Evolutionary conservation across 2,888 invertebrate genomes (phyloP).

Genomic region (Anarsia innoxiella): DNA sequence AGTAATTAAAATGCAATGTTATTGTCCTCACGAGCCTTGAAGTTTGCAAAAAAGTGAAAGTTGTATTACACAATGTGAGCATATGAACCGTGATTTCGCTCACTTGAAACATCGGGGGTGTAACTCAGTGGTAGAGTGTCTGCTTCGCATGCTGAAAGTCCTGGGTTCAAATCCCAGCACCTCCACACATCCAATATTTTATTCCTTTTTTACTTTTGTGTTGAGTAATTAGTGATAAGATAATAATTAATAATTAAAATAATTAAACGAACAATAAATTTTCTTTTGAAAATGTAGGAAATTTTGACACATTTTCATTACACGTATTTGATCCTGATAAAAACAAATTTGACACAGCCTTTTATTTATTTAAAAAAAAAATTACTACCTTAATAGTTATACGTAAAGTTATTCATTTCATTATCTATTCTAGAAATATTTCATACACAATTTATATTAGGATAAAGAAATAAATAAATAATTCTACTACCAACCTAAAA

Average conservation of each 20-base stretch:
- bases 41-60: background rate
- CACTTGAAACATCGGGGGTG: background rate
- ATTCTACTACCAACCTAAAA: constrained; percentile 75
- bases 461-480: background rate
- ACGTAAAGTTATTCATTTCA: too few species aligned
- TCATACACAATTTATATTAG: background rate
- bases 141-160: constrained; percentile 80
- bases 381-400: too few species aligned
- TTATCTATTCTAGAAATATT: background rate
- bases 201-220: background rate
- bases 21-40: too few species aligned
- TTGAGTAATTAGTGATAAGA: too few species aligned
- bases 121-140: constrained; percentile 44
- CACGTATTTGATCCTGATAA: too few species aligned
- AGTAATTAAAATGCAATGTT: too few species aligned
- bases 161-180: constrained; percentile 79
- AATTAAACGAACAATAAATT: too few species aligned
- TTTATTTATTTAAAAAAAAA: too few species aligned
- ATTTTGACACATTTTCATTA: too few species aligned
- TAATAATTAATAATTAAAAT: too few species aligned
- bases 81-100: constrained; percentile 1
- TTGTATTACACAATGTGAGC: background rate
- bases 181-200: constrained; percentile 35
- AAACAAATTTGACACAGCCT: too few species aligned
- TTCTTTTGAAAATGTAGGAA: too few species aligned